Evolutionary conservation across 2,888 invertebrate species (phyloP).

Genomic region (Acleris sparsana): DNA sequence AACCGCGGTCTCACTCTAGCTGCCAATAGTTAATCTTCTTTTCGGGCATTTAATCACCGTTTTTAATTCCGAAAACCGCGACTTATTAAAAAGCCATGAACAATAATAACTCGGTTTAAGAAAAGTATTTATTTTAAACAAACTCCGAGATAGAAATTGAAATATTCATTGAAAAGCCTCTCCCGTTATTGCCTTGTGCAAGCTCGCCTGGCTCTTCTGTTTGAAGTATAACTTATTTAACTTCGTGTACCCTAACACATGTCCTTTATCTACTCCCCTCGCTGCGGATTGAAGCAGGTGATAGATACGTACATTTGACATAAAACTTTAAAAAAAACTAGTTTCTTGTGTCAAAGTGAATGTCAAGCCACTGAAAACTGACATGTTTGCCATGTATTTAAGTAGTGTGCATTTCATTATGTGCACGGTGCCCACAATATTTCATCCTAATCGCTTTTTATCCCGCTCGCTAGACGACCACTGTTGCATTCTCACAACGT

Average conservation of each 20-base stretch:
- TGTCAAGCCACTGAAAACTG: no score
- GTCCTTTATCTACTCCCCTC: slow-evolving; percentile 17
- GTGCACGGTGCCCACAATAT: no score
- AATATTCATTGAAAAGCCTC: slow-evolving; percentile 1
- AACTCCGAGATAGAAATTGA: not conserved
- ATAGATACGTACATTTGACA: no score
- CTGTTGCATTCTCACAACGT: no score
- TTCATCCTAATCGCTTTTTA: no score
- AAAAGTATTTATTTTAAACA: not conserved
- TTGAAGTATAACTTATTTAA: slow-evolving; percentile 26
- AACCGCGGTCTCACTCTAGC: slow-evolving; percentile 50
- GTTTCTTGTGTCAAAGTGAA: no score
- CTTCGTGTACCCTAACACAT: slow-evolving; percentile 9
- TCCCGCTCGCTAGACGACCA: no score
- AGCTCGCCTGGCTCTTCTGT: slow-evolving; percentile 11
- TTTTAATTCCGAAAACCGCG: slow-evolving; percentile 44
- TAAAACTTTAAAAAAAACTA: no score
- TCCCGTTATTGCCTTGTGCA: slow-evolving; percentile 1
- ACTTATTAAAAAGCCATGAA: not conserved
- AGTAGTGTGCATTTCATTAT: no score
- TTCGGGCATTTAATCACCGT: slow-evolving; percentile 50
- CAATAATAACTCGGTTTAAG: not conserved
- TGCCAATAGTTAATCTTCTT: slow-evolving; percentile 59
- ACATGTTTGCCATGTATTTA: no score
- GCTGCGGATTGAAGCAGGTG: not conserved